Conservation (phyloP, 2,113 vertebrate species). For the Eurystomus gularis region DNA sequence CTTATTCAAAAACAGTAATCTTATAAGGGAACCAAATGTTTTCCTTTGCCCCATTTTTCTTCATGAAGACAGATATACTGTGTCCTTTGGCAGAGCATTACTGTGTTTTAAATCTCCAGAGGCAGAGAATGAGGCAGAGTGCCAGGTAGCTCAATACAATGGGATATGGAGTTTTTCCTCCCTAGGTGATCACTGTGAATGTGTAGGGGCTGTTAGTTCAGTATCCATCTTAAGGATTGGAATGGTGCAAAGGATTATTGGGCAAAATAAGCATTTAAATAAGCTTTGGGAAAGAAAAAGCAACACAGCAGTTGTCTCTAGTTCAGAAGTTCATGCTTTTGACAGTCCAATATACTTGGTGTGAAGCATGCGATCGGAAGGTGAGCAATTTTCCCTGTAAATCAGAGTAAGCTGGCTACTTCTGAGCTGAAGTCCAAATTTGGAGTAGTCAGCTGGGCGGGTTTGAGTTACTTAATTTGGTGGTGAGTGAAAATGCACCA, state of each 20-base stretch:
- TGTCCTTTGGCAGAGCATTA: neutral
- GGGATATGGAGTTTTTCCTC: constrained; percentile 16
- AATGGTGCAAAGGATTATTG: neutral
- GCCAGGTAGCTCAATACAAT: neutral
- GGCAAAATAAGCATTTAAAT: neutral
- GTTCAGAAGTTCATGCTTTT: neutral
- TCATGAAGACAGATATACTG: neutral
- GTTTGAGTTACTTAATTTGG: neutral
- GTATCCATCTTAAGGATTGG: neutral
- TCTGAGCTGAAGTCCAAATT: neutral
- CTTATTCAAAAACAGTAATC: neutral
- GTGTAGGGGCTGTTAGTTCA: neutral
- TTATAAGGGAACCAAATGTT: neutral
- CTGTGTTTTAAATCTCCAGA: neutral
- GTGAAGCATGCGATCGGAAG: neutral
- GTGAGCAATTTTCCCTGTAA: neutral
- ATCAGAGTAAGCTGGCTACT: neutral
- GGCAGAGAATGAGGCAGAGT: neutral
- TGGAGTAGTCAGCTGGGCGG: neutral
- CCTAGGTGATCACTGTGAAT: neutral
- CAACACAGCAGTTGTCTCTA: neutral
- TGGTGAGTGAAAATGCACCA: neutral
- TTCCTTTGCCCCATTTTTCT: neutral
- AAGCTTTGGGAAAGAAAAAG: neutral
- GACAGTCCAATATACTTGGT: neutral